Evolutionary conservation across 2,888 invertebrate genomes (phyloP), one percentile per base, ranked within the genome.

Genomic region (Anthrax anthrax): DNA sequence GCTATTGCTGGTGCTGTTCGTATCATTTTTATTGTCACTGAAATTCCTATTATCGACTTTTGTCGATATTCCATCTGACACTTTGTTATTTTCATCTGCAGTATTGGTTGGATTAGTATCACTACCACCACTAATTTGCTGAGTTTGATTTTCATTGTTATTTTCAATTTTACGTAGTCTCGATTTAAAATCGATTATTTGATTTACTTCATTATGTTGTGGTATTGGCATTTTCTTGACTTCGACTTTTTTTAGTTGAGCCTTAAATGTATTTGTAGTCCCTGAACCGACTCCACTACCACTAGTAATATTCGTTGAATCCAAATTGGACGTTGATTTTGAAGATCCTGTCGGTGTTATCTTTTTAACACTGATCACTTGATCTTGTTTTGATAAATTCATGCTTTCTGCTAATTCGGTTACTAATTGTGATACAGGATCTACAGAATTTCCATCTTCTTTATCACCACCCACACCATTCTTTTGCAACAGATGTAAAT

Each of bases 361-460:
- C 38, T 48, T 50, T 43, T 42, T 47, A 38, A 45, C 46, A 37
- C 43, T 49, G 39, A 23, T 38, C 46, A 47, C 40, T 43, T 47
- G 42, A 56, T 60, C 36, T 58, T 64, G 60, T 60, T 73, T 60
- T 58, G 74, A 52, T 58, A 84, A 70, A 64, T 84, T 84, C 58
- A 89, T 77, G 58, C 81, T 84, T 65, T 89, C 89, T 43, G 87
- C 87, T 45, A 90, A 73, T 67, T 90, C 90, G 14, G 82, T 83
- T 12, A 89, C 82, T 52, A 90, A 71, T 59, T 88, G 79, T 43
- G 84, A 75, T 13, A 84, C 86, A 1, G 88, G 88, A 65, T 87
- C 86, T 52, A 75, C 72, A 70, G 71, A 71, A 42, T 72, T 62
- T 16, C 57, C 57, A 44, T 56, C 54, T 52, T 65, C 64, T 47